Conservation (phyloP, 2,797 vertebrate genomes). For the Saxicola maurus region DNA sequence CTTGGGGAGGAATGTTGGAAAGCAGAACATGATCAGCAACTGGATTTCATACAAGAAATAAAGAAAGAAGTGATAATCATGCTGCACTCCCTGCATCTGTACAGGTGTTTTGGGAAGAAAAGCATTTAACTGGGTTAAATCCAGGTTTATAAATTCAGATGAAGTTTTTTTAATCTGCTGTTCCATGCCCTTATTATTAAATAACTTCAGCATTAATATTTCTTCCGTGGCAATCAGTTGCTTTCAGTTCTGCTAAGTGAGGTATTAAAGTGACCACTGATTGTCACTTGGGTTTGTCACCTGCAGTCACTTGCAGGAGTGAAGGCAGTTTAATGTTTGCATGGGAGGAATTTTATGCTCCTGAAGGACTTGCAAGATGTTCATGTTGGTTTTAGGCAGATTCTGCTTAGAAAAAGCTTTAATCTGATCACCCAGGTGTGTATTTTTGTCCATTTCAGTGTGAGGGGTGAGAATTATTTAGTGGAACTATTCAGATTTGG, state of each 20-base stretch:
- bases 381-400: background rate
- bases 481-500: background rate
- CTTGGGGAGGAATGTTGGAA: background rate
- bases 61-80: background rate
- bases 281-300: background rate
- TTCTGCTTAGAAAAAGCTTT: background rate
- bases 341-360: background rate
- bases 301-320: background rate
- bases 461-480: background rate
- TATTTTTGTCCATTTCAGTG: background rate
- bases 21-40: background rate
- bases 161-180: background rate
- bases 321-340: background rate
- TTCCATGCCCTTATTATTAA: background rate
- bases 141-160: background rate
- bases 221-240: background rate
- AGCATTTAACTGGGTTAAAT: background rate
- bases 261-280: background rate
- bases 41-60: background rate
- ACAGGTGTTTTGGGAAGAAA: background rate
- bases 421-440: background rate
- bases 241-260: background rate
- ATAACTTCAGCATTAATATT: background rate
- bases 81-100: background rate
- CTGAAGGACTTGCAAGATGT: background rate